These are phyloP conservation scores for Pachyseris speciosa DNA, from an alignment of 64 coral and sea anemone species.

Conservation along the genomic window DNA sequence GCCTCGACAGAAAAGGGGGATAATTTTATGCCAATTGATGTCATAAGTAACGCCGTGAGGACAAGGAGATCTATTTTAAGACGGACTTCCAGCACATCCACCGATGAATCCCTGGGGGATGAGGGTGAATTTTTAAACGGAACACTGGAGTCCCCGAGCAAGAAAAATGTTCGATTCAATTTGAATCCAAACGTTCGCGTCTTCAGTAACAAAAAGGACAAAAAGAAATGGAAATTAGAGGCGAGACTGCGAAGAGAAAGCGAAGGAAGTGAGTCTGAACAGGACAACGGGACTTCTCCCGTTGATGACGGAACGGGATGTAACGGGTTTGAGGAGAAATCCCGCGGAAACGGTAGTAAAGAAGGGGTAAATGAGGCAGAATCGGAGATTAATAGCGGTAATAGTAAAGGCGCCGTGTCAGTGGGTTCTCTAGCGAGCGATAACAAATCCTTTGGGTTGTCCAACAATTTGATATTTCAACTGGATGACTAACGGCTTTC, in stretches of 20 bases:
- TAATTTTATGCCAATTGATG: slow-evolving; percentile 15
- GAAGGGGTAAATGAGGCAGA: slow-evolving; percentile 25
- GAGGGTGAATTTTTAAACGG: slow-evolving; percentile 51
- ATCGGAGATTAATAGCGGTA: background rate
- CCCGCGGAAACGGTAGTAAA: background rate
- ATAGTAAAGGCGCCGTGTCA: background rate
- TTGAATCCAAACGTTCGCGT: slow-evolving; percentile 88
- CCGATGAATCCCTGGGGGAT: slow-evolving; percentile 53
- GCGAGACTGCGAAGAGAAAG: slow-evolving; percentile 36
- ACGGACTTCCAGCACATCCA: slow-evolving; percentile 60
- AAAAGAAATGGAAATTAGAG: slow-evolving; percentile 80
- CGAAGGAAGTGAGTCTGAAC: slow-evolving; percentile 24
- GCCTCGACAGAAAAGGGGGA: background rate
- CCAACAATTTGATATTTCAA: slow-evolving; percentile 93
- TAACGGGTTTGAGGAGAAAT: slow-evolving; percentile 7
- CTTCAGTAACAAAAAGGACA: slow-evolving; percentile 95
- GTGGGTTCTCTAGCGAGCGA: too few species aligned
- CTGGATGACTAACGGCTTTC: slow-evolving; percentile 70
- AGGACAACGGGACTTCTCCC: background rate
- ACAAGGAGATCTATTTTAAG: slow-evolving; percentile 36
- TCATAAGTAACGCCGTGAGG: slow-evolving; percentile 18
- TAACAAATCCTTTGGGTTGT: slow-evolving; percentile 30
- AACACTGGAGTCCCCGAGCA: slow-evolving; percentile 71
- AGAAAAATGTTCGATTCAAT: slow-evolving; percentile 90
- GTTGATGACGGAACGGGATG: slow-evolving; percentile 8